Percentiles rank a stretch among this genome's conserved stretches.
phyloP scores from a whole-genome alignment of 2,888 invertebrate species.

The Drosophila paranaensis region DNA sequence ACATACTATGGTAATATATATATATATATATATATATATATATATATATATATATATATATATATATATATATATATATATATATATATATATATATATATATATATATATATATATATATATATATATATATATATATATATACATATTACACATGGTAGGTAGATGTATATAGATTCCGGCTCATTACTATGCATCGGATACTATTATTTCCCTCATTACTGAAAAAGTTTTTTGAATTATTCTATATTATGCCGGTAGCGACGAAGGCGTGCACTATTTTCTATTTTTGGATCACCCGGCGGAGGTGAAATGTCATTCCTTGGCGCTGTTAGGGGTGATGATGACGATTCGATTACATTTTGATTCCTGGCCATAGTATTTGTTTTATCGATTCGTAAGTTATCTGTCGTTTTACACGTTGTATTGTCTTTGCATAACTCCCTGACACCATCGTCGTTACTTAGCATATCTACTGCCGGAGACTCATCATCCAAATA shows the following conservation, averaged over 20 bases:
- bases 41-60: constrained; percentile 10
- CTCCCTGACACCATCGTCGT: constrained; percentile 59
- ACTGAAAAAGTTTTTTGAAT: constrained; percentile 26
- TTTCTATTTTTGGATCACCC: constrained; percentile 84
- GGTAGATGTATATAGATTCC: constrained; percentile 21
- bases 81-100: constrained; percentile 1
- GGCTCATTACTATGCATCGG: constrained; percentile 37
- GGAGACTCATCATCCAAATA: constrained; percentile 81
- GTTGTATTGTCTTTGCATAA: constrained; percentile 25
- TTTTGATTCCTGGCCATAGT: constrained; percentile 66
- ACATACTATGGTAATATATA: not conserved
- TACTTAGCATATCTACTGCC: constrained; percentile 65
- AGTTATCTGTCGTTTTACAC: constrained; percentile 22
- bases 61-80: constrained; percentile 10
- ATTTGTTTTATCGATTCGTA: constrained; percentile 47
- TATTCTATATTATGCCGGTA: constrained; percentile 84
- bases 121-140: constrained; percentile 10
- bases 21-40: not conserved
- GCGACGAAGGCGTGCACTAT: constrained; percentile 84
- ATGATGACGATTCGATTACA: constrained; percentile 48
- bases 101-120: not conserved
- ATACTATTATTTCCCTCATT: constrained; percentile 42
- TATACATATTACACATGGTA: constrained; percentile 5
- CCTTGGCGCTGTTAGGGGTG: constrained; percentile 28
- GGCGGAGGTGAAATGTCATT: constrained; percentile 84